These are phyloP conservation scores for Bombyx huttoni DNA, from an alignment of 2,888 invertebrate genomes.

Conservation along the genomic window DNA sequence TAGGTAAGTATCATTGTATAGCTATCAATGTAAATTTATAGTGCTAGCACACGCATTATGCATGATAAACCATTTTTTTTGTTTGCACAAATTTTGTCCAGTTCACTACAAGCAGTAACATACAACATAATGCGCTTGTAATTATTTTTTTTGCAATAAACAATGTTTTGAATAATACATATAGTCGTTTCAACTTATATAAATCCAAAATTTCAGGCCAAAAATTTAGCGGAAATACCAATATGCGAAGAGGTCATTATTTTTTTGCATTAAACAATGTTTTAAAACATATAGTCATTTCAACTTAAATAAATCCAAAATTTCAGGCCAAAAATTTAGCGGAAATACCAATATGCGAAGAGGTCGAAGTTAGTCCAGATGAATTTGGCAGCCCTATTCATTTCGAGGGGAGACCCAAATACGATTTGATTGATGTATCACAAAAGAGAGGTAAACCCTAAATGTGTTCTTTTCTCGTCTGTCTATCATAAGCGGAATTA, in stretches of 20 bases:
- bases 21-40: background rate
- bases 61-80: conserved; percentile 9
- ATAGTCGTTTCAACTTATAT: background rate
- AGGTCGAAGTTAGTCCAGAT: conserved; percentile 74
- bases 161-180: background rate
- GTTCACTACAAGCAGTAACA: conserved; percentile 9
- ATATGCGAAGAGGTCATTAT: conserved; percentile 71
- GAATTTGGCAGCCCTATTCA: conserved; percentile 70
- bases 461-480: too few species aligned
- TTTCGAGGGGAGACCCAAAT: conserved; percentile 49
- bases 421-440: conserved; percentile 67
- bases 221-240: conserved; percentile 75
- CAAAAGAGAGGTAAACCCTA: conserved; percentile 76
- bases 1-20: background rate
- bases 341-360: conserved; percentile 77
- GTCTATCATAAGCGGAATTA: too few species aligned
- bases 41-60: background rate
- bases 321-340: conserved; percentile 71
- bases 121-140: conserved; percentile 14
- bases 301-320: background rate
- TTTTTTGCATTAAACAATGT: background rate
- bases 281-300: background rate
- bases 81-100: conserved; percentile 10
- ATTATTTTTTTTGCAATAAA: background rate
- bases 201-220: conserved; percentile 45